Evolutionary conservation across 2,797 vertebrate genomes (phyloP), one percentile per base, ranked within the genome.

Genomic region (Lindbergichthys nudifrons): DNA sequence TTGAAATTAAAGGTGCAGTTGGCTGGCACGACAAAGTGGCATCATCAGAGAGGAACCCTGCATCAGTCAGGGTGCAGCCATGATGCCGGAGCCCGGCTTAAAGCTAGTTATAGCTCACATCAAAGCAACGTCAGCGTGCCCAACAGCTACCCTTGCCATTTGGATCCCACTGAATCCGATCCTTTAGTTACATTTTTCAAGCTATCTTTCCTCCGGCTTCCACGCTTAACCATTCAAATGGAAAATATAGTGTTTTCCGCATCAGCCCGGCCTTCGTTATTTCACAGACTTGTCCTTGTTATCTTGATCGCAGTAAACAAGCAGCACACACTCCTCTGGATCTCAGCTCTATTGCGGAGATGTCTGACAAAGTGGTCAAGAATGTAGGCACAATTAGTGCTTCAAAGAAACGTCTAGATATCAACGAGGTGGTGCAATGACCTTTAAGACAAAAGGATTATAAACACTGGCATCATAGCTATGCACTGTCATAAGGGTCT

Each of bases 1-100:
- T 89, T 90, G 75, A 93, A 93, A 95, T 95, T 91, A 93, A 94
- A 95, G 92, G 94, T 94, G 93, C 82, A 91, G 90, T 86, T 92
- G 92, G 93, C 90, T 67, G 75, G 61, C 86, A 73, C 73, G 84
- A 88, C 86, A 85, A 85, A 92, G 86, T 87, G 75, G 81, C 79
- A 79, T 84, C 72, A 68, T 87, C 85, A 88, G 84, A 92, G 88
- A 70, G 79, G 83, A 86, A 90, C 77, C 80, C 73, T 84, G 88
- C 91, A 92, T 93, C 92, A 93, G 88, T 89, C 86, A 89, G 89
- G 87, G 84, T 83, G 86, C 82, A 46, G 84, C 85, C 73, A 63
- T 83, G 91, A 88, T 85, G 89, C 76, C 76, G 66, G 82, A 80
- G 84, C 81, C 16, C 72, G 82, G 91, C 88, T 89, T 88, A 85